These are phyloP conservation scores for Xestia c-nigrum DNA, from an alignment of 2,888 invertebrate genomes.

Conservation along the genomic window DNA sequence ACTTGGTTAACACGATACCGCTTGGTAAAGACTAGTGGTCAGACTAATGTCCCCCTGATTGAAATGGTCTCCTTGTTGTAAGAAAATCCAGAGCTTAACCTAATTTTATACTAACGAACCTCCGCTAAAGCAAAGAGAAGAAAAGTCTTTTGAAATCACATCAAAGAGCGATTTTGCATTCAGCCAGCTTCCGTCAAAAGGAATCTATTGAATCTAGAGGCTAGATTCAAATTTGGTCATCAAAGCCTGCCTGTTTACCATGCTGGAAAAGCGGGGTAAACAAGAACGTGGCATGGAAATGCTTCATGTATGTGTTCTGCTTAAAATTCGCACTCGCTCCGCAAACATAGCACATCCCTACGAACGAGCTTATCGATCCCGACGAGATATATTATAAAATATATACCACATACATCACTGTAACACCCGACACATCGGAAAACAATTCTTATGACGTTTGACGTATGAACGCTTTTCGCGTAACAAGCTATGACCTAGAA, in stretches of 20 bases:
- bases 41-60: background rate
- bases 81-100: background rate
- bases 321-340: constrained; percentile 61
- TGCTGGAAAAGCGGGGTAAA: constrained; percentile 20
- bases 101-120: constrained; percentile 2
- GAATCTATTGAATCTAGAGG: constrained; percentile 20
- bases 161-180: constrained; percentile 37
- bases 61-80: background rate
- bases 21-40: background rate
- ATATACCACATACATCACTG: constrained; percentile 70
- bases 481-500: constrained; percentile 80
- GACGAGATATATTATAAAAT: constrained; percentile 67
- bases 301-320: constrained; percentile 29
- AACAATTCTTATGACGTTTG: constrained; percentile 71
- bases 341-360: constrained; percentile 64
- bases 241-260: constrained; percentile 5
- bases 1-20: background rate
- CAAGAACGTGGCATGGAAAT: background rate
- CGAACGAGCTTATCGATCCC: constrained; percentile 77
- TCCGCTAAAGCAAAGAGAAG: background rate
- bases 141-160: constrained; percentile 41
- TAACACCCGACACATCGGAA: constrained; percentile 66
- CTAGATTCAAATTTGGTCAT: constrained; percentile 29
- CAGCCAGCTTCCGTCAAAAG: constrained; percentile 10
- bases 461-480: constrained; percentile 74